Evolutionary conservation across 2,113 vertebrate species (phyloP), one percentile per base, ranked within the genome.

Genomic region (Ailuropoda melanoleuca): DNA sequence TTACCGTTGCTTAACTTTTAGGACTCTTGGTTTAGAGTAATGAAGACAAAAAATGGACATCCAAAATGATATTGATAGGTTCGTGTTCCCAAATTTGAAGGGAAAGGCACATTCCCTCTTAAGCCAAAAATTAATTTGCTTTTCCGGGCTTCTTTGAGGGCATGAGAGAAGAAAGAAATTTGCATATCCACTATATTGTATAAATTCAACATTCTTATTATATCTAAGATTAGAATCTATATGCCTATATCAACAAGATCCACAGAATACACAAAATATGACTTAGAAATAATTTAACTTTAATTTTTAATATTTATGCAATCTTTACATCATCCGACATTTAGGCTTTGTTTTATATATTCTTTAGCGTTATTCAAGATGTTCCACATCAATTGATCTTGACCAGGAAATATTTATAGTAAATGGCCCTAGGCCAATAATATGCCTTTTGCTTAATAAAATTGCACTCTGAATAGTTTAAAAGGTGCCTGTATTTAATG

Each of bases 401-500:
- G 98, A 98, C 97, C 87, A 95, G 97, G 72, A 98, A 97, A 98
- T 98, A 98, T 98, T 98, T 98, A 98, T 98, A 92, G 98, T 84
- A 96, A 98, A 97, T 98, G 98, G 98, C 98, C 95, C 21, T 84
- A 90, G 96, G 98, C 98, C 99, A 99, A 81, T 90, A 98, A 97
- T 96, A 95, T 97, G 97, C 50, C 96, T 98, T 98, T 98, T 98
- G 87, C 98, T 98, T 98, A 98, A 98, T 98, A 98, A 98, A 99
- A 98, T 92, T 91, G 56, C 87, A 90, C 91, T 94, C 83, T 87
- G 96, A 98, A 98, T 96, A 95, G 95, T 98, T 99, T 98, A 98
- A 98, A 95, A 98, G 91, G 97, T 98, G 96, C 94, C 90, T 98
- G 87, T 80, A 89, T 97, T 98, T 98, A 98, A 98, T 94, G 85